These are phyloP conservation scores for Bufo bufo DNA, from an alignment of 2,113 vertebrate species.

Conservation along the genomic window DNA sequence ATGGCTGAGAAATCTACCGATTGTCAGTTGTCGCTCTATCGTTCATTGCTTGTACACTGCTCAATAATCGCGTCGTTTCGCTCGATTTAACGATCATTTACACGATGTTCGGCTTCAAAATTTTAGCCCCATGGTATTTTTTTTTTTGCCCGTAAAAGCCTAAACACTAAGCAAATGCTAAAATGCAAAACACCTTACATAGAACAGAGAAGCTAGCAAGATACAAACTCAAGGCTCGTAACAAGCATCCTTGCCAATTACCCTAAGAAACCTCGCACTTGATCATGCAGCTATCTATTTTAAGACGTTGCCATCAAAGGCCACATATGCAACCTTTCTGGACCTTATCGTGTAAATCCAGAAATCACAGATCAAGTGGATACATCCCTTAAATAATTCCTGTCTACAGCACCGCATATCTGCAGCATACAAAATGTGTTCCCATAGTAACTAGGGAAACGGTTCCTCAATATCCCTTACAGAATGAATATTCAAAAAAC, in stretches of 20 bases:
- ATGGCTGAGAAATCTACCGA: no score
- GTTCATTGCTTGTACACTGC: no score
- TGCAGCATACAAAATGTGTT: neutral
- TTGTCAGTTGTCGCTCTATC: no score
- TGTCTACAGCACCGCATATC: neutral
- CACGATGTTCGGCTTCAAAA: neutral
- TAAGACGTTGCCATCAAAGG: constrained; percentile 38
- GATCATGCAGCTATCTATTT: constrained; percentile 41
- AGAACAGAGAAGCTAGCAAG: neutral
- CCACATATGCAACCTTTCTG: constrained; percentile 29
- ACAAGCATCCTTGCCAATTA: constrained; percentile 26
- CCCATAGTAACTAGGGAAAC: neutral
- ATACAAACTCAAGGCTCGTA: neutral
- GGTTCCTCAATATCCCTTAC: neutral
- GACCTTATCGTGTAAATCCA: neutral
- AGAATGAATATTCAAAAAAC: neutral
- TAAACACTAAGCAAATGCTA: neutral
- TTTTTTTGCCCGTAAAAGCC: neutral
- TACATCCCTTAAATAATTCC: neutral
- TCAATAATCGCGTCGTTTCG: no score
- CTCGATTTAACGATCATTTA: no score
- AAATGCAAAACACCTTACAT: neutral
- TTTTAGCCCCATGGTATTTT: neutral
- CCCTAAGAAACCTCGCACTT: constrained; percentile 51
- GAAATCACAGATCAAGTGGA: neutral